Base-by-base conservation (phyloP, 2,113 vertebrate genomes). In the Lepus europaeus region DNA sequence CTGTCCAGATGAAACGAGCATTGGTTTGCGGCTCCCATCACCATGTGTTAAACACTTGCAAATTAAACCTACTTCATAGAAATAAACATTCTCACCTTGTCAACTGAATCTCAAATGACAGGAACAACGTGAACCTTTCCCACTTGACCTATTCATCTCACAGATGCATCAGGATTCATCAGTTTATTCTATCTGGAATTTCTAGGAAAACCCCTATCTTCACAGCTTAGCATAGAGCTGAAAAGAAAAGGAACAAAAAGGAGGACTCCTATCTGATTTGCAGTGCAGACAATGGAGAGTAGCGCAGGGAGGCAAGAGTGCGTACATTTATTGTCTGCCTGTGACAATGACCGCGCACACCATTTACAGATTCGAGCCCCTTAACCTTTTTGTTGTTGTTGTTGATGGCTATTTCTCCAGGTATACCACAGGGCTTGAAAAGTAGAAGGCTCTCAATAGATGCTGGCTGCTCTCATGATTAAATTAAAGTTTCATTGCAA, bases 41-140 rank as follows among this genome's bases (percentile, higher is more conserved):
- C 56, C 66, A 68, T 70, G 79, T 49, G 77, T 91, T 45, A 97
- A 81, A 56, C 25, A 53, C 81, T 92, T 69, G 16, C 3, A 31
- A 80, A 31, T 91, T 78, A 83, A 91, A 74, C 25, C 64, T 33
- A 53, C 45, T 90, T 82, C 80, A n/a, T 8, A 22, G 76, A 90
- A 16, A 89, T 23, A 90, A 77, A 89, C 36, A n/a, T 87, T 69
- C 11, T 83, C 53, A 74, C 86, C 14, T 14, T 66, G 16, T 87
- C 78, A 51, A 19, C 63, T 84, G 8, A 36, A 16, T 82, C 79
- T 61, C 69, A 53, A 87, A 73, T 1, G 36, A 78, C 1, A 63
- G 56, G 53, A 80, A 88, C 22, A 78, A 53, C 19, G 2, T 31
- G 88, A 49, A 77, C 23, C 5, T 74, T 91, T 93, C 86, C 70